Evolutionary conservation across 2,113 vertebrate genomes (phyloP).

Genomic region (Hepsetus odoe): DNA sequence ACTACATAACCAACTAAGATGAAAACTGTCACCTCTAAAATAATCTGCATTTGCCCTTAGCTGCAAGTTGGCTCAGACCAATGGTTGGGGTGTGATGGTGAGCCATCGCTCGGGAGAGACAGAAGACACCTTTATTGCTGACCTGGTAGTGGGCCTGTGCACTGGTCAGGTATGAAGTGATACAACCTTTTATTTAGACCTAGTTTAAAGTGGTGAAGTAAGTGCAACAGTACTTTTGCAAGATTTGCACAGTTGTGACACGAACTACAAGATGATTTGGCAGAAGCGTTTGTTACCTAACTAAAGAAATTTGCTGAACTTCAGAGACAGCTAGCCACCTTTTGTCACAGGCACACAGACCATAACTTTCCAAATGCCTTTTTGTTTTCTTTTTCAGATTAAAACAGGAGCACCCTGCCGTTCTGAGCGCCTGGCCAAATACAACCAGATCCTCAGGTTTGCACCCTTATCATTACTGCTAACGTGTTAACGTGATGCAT

Average conservation of each 20-base stretch:
- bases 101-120: constrained; percentile 96
- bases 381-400: constrained; percentile 59
- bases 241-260: background rate
- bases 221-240: background rate
- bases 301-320: background rate
- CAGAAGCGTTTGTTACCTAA: background rate
- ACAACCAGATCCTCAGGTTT: constrained; percentile 77
- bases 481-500: background rate
- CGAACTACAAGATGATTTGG: background rate
- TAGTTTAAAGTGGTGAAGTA: background rate
- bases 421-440: constrained; percentile 78
- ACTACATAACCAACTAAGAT: too few species aligned
- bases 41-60: constrained; percentile 61
- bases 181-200: background rate
- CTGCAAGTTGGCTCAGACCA: constrained; percentile 93
- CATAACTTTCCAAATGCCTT: background rate
- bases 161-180: constrained; percentile 85
- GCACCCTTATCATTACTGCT: background rate
- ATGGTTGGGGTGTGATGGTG: constrained; percentile 96
- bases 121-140: constrained; percentile 95
- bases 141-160: constrained; percentile 93
- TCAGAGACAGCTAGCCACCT: background rate
- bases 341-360: too few species aligned
- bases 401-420: constrained; percentile 78
- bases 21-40: background rate